These are phyloP conservation scores for Trachelus stipa DNA, from an alignment of 2,888 invertebrate genomes.

Conservation along the genomic window DNA sequence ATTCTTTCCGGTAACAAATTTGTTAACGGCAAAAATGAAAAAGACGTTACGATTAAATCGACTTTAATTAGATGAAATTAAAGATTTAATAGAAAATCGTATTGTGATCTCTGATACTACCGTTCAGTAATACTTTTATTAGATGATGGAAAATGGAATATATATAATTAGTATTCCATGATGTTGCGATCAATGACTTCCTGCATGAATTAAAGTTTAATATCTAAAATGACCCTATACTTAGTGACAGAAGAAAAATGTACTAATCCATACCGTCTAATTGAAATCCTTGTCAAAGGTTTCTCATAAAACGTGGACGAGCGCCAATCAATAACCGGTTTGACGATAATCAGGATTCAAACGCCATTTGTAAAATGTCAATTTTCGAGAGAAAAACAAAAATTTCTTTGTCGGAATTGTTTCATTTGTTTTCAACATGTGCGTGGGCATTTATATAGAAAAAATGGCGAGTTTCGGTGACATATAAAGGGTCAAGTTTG, in stretches of 20 bases:
- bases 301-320: not conserved
- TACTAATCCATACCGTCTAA: not conserved
- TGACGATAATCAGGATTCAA: not conserved
- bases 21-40: not conserved
- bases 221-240: not conserved
- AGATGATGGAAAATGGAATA: not conserved
- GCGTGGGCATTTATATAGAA: not conserved
- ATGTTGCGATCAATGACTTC: not conserved
- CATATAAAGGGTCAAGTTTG: not conserved
- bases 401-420: not conserved
- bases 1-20: not conserved
- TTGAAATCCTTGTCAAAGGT: not conserved
- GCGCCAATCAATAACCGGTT: not conserved
- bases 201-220: not conserved
- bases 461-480: not conserved
- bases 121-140: not conserved
- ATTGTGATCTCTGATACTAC: not conserved
- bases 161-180: not conserved
- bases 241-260: not conserved
- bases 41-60: not conserved
- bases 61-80: not conserved
- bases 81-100: not conserved
- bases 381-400: not conserved
- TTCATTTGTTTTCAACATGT: not conserved
- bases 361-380: not conserved